Base-by-base conservation (phyloP, 2,888 invertebrate genomes). In the Tryphoninae sp. region DNA sequence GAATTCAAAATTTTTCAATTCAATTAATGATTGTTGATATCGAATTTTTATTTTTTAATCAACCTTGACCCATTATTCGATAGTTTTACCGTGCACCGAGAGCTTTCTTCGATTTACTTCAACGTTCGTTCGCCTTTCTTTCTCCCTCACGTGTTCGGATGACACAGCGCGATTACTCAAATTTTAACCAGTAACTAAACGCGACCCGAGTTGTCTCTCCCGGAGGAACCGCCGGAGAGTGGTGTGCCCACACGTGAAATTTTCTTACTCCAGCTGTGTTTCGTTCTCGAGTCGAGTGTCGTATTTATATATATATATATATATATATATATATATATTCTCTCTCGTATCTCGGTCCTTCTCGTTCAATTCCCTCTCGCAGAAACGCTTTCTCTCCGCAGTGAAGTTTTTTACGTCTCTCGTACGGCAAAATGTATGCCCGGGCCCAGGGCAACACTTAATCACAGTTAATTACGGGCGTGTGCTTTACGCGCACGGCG, bases 391-490 rank as follows among this genome's bases (percentile, higher is more conserved):
- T 67, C 71, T 71, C 75, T 82, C 79, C 64, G 68, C 82, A 81
- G 86, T 87, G 84, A 83, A 87, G 85, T 86, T 89, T 87, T 84
- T 86, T 87, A 86, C 86, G 69, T 65, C 74, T 55, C 33, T 33
- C 33, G 33, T 33, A 33, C 33, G 33, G 33, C 33, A 33, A 33
- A 89, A 88, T 64, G 79, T 76, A 89, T 88, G 87, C 83, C 75
- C 76, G 71, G 82, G 81, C 81, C 81, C 83, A 84, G 86, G 87
- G 84, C 85, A 85, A 86, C 87, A 88, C 88, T 89, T 90, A 89
- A 90, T 91, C 91, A 89, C 84, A 85, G 88, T 90, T 90, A 90
- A 90, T 91, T 90, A 90, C 87, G 86, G 86, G 83, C 87, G 86
- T 88, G 88, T 86, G 88, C 76, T 76, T 68, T 78, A 81, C 78